Base-by-base conservation (phyloP, 2,888 invertebrate genomes). In the Eilema griseolum region DNA sequence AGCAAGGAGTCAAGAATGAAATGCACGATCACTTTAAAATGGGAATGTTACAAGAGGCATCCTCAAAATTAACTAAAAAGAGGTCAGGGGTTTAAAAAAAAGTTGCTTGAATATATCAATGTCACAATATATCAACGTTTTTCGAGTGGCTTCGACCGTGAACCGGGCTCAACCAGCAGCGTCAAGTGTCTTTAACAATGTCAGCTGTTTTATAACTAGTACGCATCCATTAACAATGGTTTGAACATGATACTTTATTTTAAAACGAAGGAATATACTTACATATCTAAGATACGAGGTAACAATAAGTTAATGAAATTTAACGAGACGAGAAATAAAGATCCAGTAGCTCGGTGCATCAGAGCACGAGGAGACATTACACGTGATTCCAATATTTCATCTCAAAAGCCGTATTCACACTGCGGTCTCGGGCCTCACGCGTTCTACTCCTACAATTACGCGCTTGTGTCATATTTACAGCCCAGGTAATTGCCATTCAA, bases 401-500 rank as follows among this genome's bases (percentile, higher is more conserved):
- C 90, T 92, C 87, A 85, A 89, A 93, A 88, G 87, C 87, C 85
- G 86, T 90, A 85, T 91, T 87, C 90, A 87, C 88, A 86, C 86
- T 90, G 92, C 91, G 92, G 90, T 90, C 90, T 89, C 87, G 87
- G 89, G 87, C 89, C 91, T 91, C 92, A 90, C 92, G 90, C 91
- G 91, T 87, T 91, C 89, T 91, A 91, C 92, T 94, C 92, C 92
- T 93, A 91, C 95, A 95, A 95, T 95, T 95, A 95, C 93, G 93
- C 92, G 93, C 94, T 91, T 95, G 94, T 95, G 95, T 95, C 95
- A 95, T 95, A 95, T 95, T 95, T 95, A 95, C 95, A 94, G 94
- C 93, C 90, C 94, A 94, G 95, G 95, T 95, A 95, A 95, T 95
- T 95, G 95, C 93, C 95, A 94, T 95, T 95, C 95, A 95, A 95